Evolutionary conservation across 2,888 invertebrate genomes (phyloP), one percentile per base, ranked within the genome.

Genomic region (Chymomyza fuscimana): DNA sequence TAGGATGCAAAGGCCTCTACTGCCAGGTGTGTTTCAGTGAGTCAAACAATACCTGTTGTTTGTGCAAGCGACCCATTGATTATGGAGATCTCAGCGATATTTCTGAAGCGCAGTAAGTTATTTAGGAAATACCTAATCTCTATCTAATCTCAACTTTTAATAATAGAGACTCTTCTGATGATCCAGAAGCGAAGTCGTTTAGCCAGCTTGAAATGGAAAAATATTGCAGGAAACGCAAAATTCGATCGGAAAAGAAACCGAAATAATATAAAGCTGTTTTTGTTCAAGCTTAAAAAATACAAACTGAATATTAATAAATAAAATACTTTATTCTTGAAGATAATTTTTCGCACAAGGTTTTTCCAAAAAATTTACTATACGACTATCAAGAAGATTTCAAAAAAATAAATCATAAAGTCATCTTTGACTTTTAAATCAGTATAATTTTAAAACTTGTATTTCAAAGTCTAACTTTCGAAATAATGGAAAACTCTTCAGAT

Each of bases 61-160:
- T 96, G 51, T 97, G 97, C 84, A 92, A 94, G 78, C 93, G 94
- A 4, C 96, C 97, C 0, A 92, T 95, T 4, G 96, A 96, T 59
- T 97, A 96, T 88, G 96, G 96, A 0, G 96, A 97, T 88, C 77
- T 94, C 0, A 96, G 96, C 62, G 97, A 97, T 86, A 91, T 95
- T 52, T 96, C 96, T 77, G 95, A 96, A 84, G 96, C 96, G 91
- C 94, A 93, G 96, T 96, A 91, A 93, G 92, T 51, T 15, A 51
- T 16, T 58, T 29, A 1, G 4, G 1, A 5, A 16, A 54, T 7
- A n/a, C 10, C 4, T 12, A 7, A 32, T 19, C 54, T 6, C 40
- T 4, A 54, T 5, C 15, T 54, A n/a, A 16, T 19, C 10, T 4
- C 22, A 40, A 58, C 2, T 56, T 10, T 29, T 5, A 19, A 29